Evolutionary conservation across 2,888 invertebrate species (phyloP).

Genomic region (Leptinotarsa juncta): DNA sequence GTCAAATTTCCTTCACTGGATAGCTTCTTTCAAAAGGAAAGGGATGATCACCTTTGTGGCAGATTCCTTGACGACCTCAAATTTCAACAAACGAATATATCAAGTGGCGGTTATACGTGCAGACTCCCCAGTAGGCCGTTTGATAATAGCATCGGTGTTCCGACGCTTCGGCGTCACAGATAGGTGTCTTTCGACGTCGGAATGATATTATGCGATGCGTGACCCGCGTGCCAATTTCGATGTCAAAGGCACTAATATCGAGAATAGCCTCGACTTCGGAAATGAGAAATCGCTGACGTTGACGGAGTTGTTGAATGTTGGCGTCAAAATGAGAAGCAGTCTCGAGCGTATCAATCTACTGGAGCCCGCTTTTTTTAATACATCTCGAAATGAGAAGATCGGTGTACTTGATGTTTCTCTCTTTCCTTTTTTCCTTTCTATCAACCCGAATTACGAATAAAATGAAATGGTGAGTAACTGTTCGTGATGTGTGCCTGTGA

Average conservation of each 20-base stretch:
- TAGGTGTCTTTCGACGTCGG: conserved; percentile 27
- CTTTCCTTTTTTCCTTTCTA: too few species aligned
- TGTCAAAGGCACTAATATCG: conserved; percentile 37
- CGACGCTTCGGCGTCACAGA: conserved; percentile 24
- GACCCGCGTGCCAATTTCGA: conserved; percentile 31
- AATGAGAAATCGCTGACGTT: conserved; percentile 33
- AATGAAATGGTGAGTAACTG: too few species aligned
- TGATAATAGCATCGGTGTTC: conserved; percentile 6
- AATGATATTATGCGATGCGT: conserved; percentile 36
- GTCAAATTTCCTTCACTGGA: too few species aligned
- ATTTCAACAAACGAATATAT: background rate
- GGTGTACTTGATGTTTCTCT: too few species aligned
- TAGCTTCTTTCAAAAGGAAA: too few species aligned
- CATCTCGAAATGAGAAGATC: background rate
- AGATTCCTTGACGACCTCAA: too few species aligned
- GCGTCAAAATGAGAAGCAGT: background rate
- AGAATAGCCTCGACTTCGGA: conserved; percentile 28
- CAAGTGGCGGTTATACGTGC: background rate
- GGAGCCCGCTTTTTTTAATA: background rate
- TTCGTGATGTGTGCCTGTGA: too few species aligned
- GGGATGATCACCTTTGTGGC: too few species aligned
- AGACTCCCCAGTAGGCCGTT: background rate
- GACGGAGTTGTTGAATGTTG: conserved; percentile 14
- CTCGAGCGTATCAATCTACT: background rate
- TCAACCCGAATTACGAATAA: too few species aligned